phyloP scores from a whole-genome alignment of 2,888 invertebrate genomes.

The Epistrophella euchroma region DNA sequence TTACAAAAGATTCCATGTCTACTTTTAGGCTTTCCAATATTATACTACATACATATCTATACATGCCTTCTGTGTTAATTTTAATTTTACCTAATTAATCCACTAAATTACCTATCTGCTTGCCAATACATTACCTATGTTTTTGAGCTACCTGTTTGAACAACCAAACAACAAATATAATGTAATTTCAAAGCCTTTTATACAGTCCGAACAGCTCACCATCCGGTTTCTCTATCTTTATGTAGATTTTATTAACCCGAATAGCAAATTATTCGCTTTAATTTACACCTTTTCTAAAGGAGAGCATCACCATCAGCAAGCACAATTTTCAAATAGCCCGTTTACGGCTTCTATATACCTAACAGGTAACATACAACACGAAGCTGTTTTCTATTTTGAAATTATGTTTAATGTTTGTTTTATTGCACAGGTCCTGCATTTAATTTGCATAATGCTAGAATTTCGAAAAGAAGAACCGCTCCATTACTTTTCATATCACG shows the following conservation, averaged over 20 bases:
- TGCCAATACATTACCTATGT: background rate
- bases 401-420: conserved; percentile 73
- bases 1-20: background rate
- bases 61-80: background rate
- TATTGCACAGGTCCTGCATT: conserved; percentile 73
- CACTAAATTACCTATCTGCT: background rate
- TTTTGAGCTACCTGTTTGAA: conserved; percentile 16
- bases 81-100: background rate
- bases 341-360: background rate
- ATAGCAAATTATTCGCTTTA: conserved; percentile 68
- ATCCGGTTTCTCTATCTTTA: conserved; percentile 19
- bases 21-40: background rate
- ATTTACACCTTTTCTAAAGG: conserved; percentile 9
- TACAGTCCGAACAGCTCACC: background rate
- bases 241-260: conserved; percentile 55
- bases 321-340: conserved; percentile 29
- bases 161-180: conserved; percentile 22
- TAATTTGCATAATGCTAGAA: conserved; percentile 71
- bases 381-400: conserved; percentile 61
- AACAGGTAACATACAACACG: conserved; percentile 18
- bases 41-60: background rate
- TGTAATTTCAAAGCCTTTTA: conserved; percentile 32
- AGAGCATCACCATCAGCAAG: background rate
- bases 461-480: conserved; percentile 60
- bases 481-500: conserved; percentile 63